These are phyloP conservation scores for Lamellibrachia columna DNA, from an alignment of 2,888 invertebrate species.

Conservation along the genomic window DNA sequence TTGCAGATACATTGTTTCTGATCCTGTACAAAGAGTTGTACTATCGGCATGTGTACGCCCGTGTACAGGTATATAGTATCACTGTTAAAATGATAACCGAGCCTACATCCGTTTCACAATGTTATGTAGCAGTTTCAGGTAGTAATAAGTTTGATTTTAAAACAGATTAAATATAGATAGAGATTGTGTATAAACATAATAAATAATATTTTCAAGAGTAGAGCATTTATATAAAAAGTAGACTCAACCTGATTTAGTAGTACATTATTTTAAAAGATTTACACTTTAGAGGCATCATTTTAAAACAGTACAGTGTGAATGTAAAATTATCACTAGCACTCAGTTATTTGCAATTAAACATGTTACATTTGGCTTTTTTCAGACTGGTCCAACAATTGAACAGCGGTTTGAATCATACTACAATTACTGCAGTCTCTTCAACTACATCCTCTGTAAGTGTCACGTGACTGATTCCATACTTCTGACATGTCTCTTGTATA, in stretches of 20 bases:
- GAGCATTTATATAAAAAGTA: too few relatives aligned
- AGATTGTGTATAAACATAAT: too few relatives aligned
- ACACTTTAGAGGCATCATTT: too few relatives aligned
- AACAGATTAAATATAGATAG: too few relatives aligned
- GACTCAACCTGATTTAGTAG: too few relatives aligned
- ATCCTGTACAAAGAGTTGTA: conserved; percentile 97
- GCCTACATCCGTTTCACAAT: background rate
- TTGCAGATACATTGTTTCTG: conserved; percentile 80
- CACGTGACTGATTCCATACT: background rate
- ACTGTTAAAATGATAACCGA: background rate
- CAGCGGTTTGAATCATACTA: conserved; percentile 95
- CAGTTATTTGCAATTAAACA: background rate
- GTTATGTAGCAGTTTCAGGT: background rate
- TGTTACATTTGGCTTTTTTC: conserved; percentile 31
- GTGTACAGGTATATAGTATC: conserved; percentile 71
- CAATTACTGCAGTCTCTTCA: conserved; percentile 98
- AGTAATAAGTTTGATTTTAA: too few relatives aligned
- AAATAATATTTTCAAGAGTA: too few relatives aligned
- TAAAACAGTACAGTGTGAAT: too few relatives aligned
- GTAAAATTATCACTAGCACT: too few relatives aligned
- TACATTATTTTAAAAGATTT: too few relatives aligned
- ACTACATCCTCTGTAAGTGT: conserved; percentile 84
- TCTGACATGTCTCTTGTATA: background rate
- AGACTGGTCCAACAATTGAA: conserved; percentile 87
- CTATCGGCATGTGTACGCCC: conserved; percentile 95